Percentiles rank a stretch among this genome's conserved stretches.
Evolutionary conservation across 2,888 invertebrate species (phyloP).

Genomic region (Sphaeridia pumilis): DNA sequence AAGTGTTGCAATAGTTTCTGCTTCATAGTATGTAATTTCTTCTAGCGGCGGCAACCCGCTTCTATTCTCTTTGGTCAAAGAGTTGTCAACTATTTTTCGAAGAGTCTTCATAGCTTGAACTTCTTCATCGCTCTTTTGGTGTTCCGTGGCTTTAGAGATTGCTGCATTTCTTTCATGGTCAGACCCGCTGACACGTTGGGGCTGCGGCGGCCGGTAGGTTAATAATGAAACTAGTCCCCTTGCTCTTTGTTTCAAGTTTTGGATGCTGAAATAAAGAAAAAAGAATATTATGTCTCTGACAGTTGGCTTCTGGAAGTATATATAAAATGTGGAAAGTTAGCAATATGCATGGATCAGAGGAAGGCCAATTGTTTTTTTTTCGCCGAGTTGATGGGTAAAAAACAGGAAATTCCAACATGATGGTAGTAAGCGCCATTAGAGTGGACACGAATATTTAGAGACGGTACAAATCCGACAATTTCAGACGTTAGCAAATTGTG

Average conservation of each 20-base stretch:
- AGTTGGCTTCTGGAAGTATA: neutral
- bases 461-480: neutral
- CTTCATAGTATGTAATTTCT: constrained; percentile 56
- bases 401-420: neutral
- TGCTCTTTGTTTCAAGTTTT: constrained; percentile 5
- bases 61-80: constrained; percentile 10
- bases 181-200: too few relatives aligned
- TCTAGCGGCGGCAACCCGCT: constrained; percentile 9
- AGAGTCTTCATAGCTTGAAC: constrained; percentile 11
- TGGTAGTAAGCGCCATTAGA: too few relatives aligned
- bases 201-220: constrained; percentile 6
- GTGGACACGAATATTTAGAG: too few relatives aligned
- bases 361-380: neutral
- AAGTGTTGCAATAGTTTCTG: constrained; percentile 70
- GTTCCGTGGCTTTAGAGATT: neutral
- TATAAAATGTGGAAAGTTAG: too few relatives aligned
- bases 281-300: neutral
- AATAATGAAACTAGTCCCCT: constrained; percentile 9
- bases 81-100: constrained; percentile 10
- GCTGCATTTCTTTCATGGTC: neutral
- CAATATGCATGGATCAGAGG: too few relatives aligned
- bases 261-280: constrained; percentile 4
- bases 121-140: constrained; percentile 5
- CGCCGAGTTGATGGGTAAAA: neutral
- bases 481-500: too few relatives aligned